Conservation (phyloP, 2,797 vertebrate genomes). For the Gadopsis marmoratus region DNA sequence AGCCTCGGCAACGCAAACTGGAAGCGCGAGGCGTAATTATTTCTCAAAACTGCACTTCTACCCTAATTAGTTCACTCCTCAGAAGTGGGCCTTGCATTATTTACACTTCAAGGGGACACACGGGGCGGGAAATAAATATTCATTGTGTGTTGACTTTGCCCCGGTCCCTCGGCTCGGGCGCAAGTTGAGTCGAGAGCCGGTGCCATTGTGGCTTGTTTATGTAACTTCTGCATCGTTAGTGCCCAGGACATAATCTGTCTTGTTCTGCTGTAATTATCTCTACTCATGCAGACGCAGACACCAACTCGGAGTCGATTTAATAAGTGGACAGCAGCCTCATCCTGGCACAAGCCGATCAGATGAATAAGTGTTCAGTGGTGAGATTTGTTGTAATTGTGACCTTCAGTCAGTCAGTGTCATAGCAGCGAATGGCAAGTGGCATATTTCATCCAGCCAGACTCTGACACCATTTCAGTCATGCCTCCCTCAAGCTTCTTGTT, state of each 20-base stretch:
- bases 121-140: conserved; percentile 84
- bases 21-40: conserved; percentile 81
- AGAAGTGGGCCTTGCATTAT: conserved; percentile 84
- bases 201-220: conserved; percentile 64
- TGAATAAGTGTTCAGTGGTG: conserved; percentile 31
- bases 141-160: conserved; percentile 84
- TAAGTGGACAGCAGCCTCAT: conserved; percentile 58
- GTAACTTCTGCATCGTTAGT: conserved; percentile 48
- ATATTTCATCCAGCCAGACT: conserved; percentile 42
- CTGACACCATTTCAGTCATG: conserved; percentile 54
- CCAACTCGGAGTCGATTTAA: conserved; percentile 59
- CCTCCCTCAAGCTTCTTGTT: conserved; percentile 55
- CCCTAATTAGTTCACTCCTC: conserved; percentile 82
- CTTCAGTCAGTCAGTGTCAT: conserved; percentile 24
- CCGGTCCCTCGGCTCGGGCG: conserved; percentile 66
- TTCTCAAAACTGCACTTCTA: conserved; percentile 79
- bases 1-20: conserved; percentile 71
- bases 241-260: conserved; percentile 55
- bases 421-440: conserved; percentile 33
- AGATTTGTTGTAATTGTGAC: conserved; percentile 50
- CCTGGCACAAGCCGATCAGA: conserved; percentile 23
- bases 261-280: conserved; percentile 73
- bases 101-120: conserved; percentile 86
- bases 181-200: conserved; percentile 58
- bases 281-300: conserved; percentile 57